Evolutionary conservation across 2,113 vertebrate species (phyloP).

Genomic region (Poeciliopsis retropinna): DNA sequence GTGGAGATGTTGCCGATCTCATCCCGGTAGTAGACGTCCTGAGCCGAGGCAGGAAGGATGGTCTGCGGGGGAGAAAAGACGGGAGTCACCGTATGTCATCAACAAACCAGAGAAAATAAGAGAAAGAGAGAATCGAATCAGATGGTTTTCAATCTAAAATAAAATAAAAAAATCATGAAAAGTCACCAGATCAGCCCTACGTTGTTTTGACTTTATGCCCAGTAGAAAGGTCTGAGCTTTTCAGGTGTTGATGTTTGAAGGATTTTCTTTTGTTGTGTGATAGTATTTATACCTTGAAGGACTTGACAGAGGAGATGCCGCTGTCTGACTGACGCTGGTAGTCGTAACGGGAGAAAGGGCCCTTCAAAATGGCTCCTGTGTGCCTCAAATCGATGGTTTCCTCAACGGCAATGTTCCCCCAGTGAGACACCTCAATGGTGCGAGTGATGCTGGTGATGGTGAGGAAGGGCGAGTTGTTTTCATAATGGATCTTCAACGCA

Average conservation of each 20-base stretch:
- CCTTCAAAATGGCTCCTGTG: conserved; percentile 93
- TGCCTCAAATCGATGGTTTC: conserved; percentile 95
- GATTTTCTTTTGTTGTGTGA: too few species aligned
- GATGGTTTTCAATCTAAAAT: too few species aligned
- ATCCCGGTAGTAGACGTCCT: conserved; percentile 97
- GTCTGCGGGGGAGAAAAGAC: conserved; percentile 79
- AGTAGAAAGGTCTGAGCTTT: too few species aligned
- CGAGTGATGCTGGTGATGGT: conserved; percentile 94
- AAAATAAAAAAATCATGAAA: too few species aligned
- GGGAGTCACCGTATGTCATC: background rate
- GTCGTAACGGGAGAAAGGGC: conserved; percentile 96
- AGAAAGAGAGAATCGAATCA: too few species aligned
- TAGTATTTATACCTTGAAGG: conserved; percentile 87
- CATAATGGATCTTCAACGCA: conserved; percentile 93
- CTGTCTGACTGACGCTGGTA: conserved; percentile 98
- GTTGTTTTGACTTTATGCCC: too few species aligned
- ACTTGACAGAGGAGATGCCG: conserved; percentile 97
- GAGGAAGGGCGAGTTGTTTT: conserved; percentile 96
- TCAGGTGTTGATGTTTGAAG: too few species aligned
- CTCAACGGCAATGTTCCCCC: conserved; percentile 98
- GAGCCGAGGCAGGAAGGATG: conserved; percentile 97
- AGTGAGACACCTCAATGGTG: conserved; percentile 96
- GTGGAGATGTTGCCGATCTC: conserved; percentile 99
- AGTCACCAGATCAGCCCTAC: too few species aligned
- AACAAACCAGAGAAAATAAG: background rate